Conservation (phyloP, 2,888 invertebrate genomes). For the Lissonota sp. region DNA sequence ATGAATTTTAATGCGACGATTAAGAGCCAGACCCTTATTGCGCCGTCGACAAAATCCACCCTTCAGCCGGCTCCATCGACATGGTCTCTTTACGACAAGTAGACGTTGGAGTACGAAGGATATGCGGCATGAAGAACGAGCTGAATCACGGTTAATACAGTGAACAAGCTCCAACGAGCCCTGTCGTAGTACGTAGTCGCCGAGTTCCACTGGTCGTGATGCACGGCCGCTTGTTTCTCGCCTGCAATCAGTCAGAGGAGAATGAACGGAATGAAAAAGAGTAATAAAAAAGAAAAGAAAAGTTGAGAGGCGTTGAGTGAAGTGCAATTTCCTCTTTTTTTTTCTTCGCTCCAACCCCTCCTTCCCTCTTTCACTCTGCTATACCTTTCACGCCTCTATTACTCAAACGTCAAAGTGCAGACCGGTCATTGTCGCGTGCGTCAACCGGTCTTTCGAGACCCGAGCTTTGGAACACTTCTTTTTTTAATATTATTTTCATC, state of each 20-base stretch:
- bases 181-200: constrained; percentile 79
- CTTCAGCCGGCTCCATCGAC: neutral
- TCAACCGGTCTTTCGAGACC: constrained; percentile 32
- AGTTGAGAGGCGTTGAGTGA: constrained; percentile 40
- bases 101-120: constrained; percentile 64
- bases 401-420: constrained; percentile 61
- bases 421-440: constrained; percentile 59
- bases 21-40: constrained; percentile 43
- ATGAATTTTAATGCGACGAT: constrained; percentile 66
- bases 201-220: constrained; percentile 87
- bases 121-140: constrained; percentile 61
- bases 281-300: constrained; percentile 42
- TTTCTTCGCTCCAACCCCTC: constrained; percentile 1
- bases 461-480: constrained; percentile 37
- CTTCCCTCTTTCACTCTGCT: constrained; percentile 6
- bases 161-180: constrained; percentile 60
- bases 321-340: constrained; percentile 52
- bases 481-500: constrained; percentile 32
- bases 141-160: constrained; percentile 64
- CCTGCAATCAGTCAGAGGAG: constrained; percentile 81
- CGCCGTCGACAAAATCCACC: constrained; percentile 21
- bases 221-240: constrained; percentile 88
- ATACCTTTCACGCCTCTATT: constrained; percentile 44
- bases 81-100: constrained; percentile 63
- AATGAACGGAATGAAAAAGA: constrained; percentile 44